Base-by-base conservation (phyloP, 2,888 invertebrate genomes). In the Mactromeris polynyma region DNA sequence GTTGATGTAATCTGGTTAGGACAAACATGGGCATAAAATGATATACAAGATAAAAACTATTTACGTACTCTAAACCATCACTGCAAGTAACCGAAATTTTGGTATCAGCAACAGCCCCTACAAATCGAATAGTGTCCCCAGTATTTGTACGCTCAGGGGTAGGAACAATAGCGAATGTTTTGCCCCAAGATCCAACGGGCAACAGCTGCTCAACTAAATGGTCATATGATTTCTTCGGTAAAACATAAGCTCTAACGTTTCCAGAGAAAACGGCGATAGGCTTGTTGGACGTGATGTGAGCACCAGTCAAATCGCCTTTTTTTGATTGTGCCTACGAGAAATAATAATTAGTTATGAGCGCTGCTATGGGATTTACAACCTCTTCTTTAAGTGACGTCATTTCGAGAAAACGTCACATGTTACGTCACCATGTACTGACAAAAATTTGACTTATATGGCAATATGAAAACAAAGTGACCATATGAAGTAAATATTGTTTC, bases 181-280 rank as follows among this genome's bases (percentile, higher is more conserved):
- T 94, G 14, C 95, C 95, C 96, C 96, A 96, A 3, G 94, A 94
- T 64, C 93, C 86, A 1, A 94, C 90, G 0, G 95, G 94, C 14
- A 93, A 89, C 77, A 95, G 42, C 86, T 94, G 94, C 77, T 94
- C 95, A 26, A 94, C 93, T 77, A 95, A 83, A 40, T 86, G 85
- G 87, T 95, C 95, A 0, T 73, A 58, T n/a, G 89, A 81, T n/a
- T 64, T 36, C 19, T 87, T 90, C 7, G 79, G 83, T 14, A 81
- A 83, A 14, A 83, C 92, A 40, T 92, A 90, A 11, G 94, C 93
- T 83, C 94, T 92, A 42, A 85, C 88, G 81, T 94, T 94, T 19
- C 96, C 96, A 17, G 93, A 91, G 51, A 95, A 93, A 21, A 94
- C 94, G 1, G 94, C 92, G 9, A 96, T 87, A 2, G 93, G 93